Percentiles rank a stretch among this genome's conserved stretches.
Evolutionary conservation across 1,140 invertebrate genomes (phyloP).

Genomic region (Heterodera schachtii): DNA sequence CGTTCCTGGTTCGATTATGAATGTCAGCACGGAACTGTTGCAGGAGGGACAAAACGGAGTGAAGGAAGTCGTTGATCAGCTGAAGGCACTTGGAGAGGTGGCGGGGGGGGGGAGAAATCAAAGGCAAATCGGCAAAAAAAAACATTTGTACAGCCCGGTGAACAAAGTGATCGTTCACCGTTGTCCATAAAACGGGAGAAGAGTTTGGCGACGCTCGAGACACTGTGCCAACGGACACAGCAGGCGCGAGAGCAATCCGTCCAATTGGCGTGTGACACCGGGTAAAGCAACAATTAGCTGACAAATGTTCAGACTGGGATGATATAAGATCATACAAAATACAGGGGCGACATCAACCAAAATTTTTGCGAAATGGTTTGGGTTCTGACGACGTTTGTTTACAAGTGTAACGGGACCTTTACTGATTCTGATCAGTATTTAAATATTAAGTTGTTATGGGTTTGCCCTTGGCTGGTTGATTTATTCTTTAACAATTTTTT

Average conservation of each 20-base stretch:
- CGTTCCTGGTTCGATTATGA: conserved; percentile 50
- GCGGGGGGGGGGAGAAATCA: not conserved
- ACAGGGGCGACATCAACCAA: too few relatives aligned
- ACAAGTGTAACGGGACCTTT: too few relatives aligned
- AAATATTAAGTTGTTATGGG: too few relatives aligned
- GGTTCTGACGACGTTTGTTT: too few relatives aligned
- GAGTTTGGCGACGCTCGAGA: conserved; percentile 59
- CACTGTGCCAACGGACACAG: conserved; percentile 53
- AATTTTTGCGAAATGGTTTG: too few relatives aligned
- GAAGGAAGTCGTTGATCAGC: conserved; percentile 45
- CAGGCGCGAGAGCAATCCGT: conserved; percentile 51
- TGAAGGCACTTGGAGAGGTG: conserved; percentile 31
- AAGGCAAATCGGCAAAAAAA: not conserved
- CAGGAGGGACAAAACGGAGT: conserved; percentile 51
- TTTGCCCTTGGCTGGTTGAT: too few relatives aligned
- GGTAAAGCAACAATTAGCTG: conserved; percentile 2
- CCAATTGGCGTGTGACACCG: conserved; percentile 19
- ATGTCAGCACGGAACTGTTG: conserved; percentile 51
- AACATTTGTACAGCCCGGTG: not conserved
- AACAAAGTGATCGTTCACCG: conserved; percentile 36
- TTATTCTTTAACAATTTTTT: too few relatives aligned
- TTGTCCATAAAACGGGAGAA: conserved; percentile 59
- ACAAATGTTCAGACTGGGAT: too few relatives aligned
- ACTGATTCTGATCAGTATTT: too few relatives aligned
- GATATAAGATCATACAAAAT: too few relatives aligned